Evolutionary conservation across 2,888 invertebrate genomes (phyloP).

Genomic region (Lissocephala sabroskyi): DNA sequence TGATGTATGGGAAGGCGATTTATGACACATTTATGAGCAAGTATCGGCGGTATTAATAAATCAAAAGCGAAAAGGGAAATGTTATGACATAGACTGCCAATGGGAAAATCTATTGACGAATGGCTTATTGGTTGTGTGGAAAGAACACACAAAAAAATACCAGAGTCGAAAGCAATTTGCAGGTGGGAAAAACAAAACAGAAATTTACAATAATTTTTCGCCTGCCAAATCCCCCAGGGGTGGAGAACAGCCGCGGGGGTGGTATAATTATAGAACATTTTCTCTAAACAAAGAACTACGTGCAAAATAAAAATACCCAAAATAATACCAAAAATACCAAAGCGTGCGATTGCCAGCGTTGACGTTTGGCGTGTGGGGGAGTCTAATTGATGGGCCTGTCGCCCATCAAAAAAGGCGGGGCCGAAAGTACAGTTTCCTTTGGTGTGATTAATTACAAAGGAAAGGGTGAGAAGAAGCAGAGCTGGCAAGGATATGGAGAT

Average conservation of each 20-base stretch:
- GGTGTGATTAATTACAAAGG: too few relatives aligned
- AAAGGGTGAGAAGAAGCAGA: too few relatives aligned
- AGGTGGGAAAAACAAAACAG: constrained; percentile 27
- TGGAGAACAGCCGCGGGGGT: too few relatives aligned
- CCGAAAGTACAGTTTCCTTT: too few relatives aligned
- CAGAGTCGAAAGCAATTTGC: constrained; percentile 25
- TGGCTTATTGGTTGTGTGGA: constrained; percentile 38
- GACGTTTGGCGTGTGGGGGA: not conserved
- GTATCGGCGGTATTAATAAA: constrained; percentile 12
- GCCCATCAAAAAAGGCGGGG: too few relatives aligned
- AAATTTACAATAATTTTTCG: constrained; percentile 24
- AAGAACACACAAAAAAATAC: constrained; percentile 21
- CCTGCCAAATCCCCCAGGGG: too few relatives aligned
- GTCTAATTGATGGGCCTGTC: constrained; percentile 1
- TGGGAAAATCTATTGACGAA: constrained; percentile 49
- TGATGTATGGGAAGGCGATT: constrained; percentile 5
- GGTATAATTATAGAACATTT: too few relatives aligned
- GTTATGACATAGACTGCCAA: constrained; percentile 4
- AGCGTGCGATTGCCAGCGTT: not conserved
- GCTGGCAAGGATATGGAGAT: too few relatives aligned
- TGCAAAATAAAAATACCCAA: too few relatives aligned
- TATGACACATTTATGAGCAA: constrained; percentile 1
- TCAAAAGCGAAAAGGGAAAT: constrained; percentile 2
- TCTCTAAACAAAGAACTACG: too few relatives aligned
- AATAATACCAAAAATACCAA: too few relatives aligned